Evolutionary conservation across 2,797 vertebrate genomes (phyloP).

Genomic region (Clamator glandarius): DNA sequence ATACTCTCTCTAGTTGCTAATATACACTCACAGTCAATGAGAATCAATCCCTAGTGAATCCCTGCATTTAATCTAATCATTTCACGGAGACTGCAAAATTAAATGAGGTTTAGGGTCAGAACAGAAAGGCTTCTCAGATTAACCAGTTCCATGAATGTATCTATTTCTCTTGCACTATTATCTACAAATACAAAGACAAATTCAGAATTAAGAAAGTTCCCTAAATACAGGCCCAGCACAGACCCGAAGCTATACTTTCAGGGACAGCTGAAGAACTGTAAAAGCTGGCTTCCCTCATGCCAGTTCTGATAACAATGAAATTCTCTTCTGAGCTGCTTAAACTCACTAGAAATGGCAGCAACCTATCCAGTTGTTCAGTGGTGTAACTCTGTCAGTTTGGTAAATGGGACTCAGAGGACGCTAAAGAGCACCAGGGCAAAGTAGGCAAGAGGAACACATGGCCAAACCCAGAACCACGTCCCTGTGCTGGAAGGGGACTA

Average conservation of each 20-base stretch:
- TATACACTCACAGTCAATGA: background rate
- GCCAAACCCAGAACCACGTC: background rate
- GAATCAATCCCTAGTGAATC: background rate
- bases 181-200: background rate
- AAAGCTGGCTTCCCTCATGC: background rate
- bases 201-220: background rate
- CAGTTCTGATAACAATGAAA: background rate
- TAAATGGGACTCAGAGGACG: background rate
- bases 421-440: background rate
- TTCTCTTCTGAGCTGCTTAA: background rate
- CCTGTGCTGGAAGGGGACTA: background rate
- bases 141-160: background rate
- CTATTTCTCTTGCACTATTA: background rate
- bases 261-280: background rate
- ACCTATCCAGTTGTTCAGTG: background rate
- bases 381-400: background rate
- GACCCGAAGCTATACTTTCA: background rate
- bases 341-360: background rate
- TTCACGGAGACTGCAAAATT: background rate
- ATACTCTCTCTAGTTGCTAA: background rate
- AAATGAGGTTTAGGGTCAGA: slow-evolving; percentile 20
- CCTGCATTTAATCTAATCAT: slow-evolving; percentile 5
- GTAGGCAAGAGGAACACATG: background rate
- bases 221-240: background rate
- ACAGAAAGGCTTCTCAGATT: background rate